A percentile compares a stretch with the other conserved stretches of the same genome.
These are phyloP conservation scores for Tonatia bakeri DNA, from an alignment of 2,113 vertebrate species.

Conservation along the genomic window DNA sequence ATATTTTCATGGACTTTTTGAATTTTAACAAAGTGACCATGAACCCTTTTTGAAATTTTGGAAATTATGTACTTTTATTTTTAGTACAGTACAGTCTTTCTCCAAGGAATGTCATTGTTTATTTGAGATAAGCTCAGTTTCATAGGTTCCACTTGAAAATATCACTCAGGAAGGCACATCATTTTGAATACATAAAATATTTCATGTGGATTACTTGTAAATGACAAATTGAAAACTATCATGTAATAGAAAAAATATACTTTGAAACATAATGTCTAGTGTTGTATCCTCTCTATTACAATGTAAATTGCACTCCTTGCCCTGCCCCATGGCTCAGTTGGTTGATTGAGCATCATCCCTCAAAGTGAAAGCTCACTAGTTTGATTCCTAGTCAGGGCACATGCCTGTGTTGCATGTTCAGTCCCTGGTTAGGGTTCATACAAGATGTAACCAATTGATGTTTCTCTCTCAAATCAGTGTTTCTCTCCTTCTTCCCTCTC, in stretches of 20 bases:
- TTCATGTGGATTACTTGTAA: background rate
- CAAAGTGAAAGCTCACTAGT: too few relatives aligned
- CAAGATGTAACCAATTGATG: too few relatives aligned
- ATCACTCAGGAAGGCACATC: background rate
- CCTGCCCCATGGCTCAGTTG: too few relatives aligned
- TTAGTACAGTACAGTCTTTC: background rate
- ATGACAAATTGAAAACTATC: background rate
- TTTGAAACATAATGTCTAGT: background rate
- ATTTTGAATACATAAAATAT: background rate
- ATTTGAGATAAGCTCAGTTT: background rate
- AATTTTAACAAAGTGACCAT: background rate
- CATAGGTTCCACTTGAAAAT: background rate
- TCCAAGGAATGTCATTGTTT: background rate
- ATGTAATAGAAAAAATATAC: background rate
- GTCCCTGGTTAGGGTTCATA: too few relatives aligned
- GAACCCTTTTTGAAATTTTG: background rate
- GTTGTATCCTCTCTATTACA: background rate
- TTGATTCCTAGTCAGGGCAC: too few relatives aligned
- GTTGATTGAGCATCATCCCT: too few relatives aligned
- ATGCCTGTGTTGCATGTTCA: too few relatives aligned
- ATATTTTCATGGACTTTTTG: constrained; percentile 4
- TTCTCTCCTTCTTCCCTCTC: too few relatives aligned
- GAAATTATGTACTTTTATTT: constrained; percentile 29
- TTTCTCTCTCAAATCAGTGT: too few relatives aligned
- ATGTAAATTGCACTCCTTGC: background rate